A percentile compares a stretch with the other conserved stretches of the same genome.
phyloP scores from a whole-genome alignment of 2,797 vertebrate genomes.

The Halcyon chelicuti region DNA sequence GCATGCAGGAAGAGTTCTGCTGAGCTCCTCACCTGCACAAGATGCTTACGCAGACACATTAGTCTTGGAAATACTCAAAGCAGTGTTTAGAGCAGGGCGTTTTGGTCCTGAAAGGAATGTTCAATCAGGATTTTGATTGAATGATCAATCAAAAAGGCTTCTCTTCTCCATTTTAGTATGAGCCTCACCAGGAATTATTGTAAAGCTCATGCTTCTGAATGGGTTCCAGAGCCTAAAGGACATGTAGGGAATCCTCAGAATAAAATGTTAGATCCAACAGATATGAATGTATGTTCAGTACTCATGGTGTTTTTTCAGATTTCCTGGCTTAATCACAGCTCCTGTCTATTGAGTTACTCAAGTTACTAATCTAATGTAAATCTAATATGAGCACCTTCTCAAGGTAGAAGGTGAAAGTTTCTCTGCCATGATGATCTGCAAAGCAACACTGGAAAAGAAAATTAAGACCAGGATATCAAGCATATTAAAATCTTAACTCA shows the following conservation, averaged over 20 bases:
- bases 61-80: not conserved
- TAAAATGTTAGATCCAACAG: not conserved
- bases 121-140: not conserved
- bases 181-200: rapidly evolving
- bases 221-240: not conserved
- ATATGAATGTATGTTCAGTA: not conserved
- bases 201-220: not conserved
- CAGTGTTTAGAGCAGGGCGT: not conserved
- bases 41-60: not conserved
- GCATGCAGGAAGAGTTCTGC: not conserved
- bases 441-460: not conserved
- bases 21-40: not conserved
- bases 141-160: not conserved
- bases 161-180: not conserved
- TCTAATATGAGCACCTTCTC: not conserved
- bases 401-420: not conserved
- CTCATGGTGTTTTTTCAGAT: not conserved
- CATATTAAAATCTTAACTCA: not conserved
- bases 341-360: not conserved
- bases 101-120: not conserved
- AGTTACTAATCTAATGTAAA: not conserved
- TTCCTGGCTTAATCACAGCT: not conserved
- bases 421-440: not conserved
- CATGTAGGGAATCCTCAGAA: not conserved
- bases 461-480: not conserved